Conservation (phyloP, 2,888 invertebrate species). For the Lasioglossum marginatum region DNA sequence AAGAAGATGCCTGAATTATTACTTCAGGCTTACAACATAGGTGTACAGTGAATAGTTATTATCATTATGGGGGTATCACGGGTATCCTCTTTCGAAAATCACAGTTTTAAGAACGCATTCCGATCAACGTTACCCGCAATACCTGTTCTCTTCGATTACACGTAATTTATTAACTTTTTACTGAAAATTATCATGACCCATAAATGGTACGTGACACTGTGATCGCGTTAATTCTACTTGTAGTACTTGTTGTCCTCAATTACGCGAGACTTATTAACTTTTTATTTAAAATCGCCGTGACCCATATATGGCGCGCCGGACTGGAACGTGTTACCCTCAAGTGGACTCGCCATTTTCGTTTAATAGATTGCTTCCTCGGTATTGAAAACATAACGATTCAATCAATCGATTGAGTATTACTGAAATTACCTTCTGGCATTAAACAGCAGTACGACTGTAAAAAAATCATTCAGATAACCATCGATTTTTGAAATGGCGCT, state of each 20-base stretch:
- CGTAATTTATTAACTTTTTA: neutral
- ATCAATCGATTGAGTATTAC: neutral
- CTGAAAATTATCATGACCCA: constrained; percentile 4
- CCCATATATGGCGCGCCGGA: neutral
- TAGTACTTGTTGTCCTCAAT: constrained; percentile 3
- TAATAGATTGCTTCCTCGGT: neutral
- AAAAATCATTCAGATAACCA: neutral
- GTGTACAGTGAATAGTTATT: neutral
- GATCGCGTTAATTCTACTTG: constrained; percentile 9
- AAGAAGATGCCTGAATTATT: neutral
- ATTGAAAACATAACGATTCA: neutral
- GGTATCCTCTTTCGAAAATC: neutral
- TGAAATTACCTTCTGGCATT: neutral
- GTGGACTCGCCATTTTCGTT: neutral
- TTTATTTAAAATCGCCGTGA: constrained; percentile 1
- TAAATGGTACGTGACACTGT: constrained; percentile 2
- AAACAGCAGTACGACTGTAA: neutral
- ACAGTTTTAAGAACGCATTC: neutral
- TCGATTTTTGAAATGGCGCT: neutral
- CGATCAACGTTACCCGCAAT: neutral
- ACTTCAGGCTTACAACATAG: neutral
- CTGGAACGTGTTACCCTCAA: constrained; percentile 2
- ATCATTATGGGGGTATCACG: neutral
- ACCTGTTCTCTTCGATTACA: neutral
- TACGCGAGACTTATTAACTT: constrained; percentile 7